phyloP scores from a whole-genome alignment of 2,113 vertebrate species.

The Elephas maximus region DNA sequence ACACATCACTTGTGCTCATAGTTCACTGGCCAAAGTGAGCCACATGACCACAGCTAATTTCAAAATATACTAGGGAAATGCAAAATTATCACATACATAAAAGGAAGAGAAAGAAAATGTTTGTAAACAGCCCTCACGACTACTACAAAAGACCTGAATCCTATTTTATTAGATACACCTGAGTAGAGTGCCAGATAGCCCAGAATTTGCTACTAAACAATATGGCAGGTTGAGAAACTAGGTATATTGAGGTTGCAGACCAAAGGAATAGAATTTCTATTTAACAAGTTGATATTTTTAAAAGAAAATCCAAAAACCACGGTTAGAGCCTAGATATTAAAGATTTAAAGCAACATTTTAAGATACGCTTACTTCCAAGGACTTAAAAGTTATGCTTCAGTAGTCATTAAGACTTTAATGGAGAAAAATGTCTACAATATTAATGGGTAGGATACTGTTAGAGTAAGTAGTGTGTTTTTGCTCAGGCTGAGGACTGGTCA shows the following conservation, averaged over 20 bases:
- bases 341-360: constrained; percentile 73
- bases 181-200: neutral
- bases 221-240: neutral
- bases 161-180: neutral
- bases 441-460: constrained; percentile 67
- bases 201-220: neutral
- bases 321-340: constrained; percentile 65
- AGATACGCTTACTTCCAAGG: constrained; percentile 57
- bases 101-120: neutral
- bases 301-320: constrained; percentile 52
- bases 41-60: neutral
- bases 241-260: neutral
- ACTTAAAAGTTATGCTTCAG: constrained; percentile 68
- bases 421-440: constrained; percentile 72
- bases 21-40: neutral
- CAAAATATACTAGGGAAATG: neutral
- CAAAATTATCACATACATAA: neutral
- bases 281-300: constrained; percentile 56
- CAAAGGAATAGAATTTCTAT: constrained; percentile 34
- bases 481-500: neutral
- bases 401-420: constrained; percentile 70
- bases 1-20: neutral
- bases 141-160: neutral
- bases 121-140: neutral
- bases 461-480: neutral